Evolutionary conservation across 2,888 invertebrate genomes (phyloP).

Genomic region (Drosophila parthenogenetica): DNA sequence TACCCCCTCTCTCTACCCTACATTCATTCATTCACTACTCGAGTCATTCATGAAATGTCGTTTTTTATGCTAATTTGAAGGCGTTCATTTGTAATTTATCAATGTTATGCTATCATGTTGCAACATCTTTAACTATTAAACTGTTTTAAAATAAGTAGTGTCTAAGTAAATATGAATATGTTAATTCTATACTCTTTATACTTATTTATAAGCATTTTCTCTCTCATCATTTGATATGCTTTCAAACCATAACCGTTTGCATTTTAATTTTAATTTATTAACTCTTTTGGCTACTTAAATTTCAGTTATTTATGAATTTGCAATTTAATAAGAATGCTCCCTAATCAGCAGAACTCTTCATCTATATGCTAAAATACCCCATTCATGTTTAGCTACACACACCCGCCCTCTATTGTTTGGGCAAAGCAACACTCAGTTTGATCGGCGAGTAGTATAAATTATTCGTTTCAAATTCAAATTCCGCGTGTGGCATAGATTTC

Average conservation of each 20-base stretch:
- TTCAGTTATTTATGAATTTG: constrained; percentile 41
- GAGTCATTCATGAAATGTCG: constrained; percentile 48
- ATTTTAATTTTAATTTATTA: constrained; percentile 19
- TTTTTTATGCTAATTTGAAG: constrained; percentile 52
- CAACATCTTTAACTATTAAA: constrained; percentile 29
- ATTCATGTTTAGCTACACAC: constrained; percentile 34
- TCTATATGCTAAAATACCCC: constrained; percentile 42
- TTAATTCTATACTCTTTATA: constrained; percentile 12
- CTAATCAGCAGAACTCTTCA: constrained; percentile 39
- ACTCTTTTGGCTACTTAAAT: constrained; percentile 30
- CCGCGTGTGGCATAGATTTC: constrained; percentile 36
- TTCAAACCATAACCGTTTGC: neutral
- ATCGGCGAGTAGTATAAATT: constrained; percentile 16
- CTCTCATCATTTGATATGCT: neutral
- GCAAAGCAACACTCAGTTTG: neutral
- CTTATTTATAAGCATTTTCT: neutral
- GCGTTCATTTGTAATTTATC: constrained; percentile 52
- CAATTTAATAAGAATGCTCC: constrained; percentile 39
- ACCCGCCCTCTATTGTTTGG: constrained; percentile 20
- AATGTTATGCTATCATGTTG: constrained; percentile 44
- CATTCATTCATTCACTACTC: constrained; percentile 43
- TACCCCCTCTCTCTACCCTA: neutral
- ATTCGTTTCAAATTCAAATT: constrained; percentile 27
- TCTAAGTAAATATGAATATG: too few relatives aligned
- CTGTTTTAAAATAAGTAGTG: too few relatives aligned